phyloP scores from a whole-genome alignment of 2,888 invertebrate species.

The Lapara coniferarum region DNA sequence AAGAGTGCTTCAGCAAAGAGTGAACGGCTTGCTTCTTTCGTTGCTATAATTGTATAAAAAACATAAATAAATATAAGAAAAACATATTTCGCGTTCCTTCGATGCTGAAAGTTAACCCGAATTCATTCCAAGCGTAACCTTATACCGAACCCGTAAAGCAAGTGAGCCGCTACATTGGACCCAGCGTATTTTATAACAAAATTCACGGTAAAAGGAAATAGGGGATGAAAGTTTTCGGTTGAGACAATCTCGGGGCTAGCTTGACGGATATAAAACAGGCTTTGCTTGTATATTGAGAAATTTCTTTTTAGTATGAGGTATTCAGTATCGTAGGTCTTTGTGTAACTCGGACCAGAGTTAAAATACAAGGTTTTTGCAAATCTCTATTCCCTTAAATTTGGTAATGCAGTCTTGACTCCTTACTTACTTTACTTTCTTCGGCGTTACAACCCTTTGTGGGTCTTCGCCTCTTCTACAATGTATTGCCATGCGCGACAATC shows the following conservation, averaged over 20 bases:
- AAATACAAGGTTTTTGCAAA: no score
- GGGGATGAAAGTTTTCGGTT: slow-evolving; percentile 12
- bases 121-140: slow-evolving; percentile 16
- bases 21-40: no score
- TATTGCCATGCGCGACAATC: no score
- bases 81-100: slow-evolving; percentile 10
- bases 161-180: slow-evolving; percentile 20
- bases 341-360: no score
- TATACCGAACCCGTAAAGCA: slow-evolving; percentile 16
- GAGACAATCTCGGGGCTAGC: slow-evolving; percentile 20
- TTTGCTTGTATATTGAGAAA: not conserved
- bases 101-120: slow-evolving; percentile 15
- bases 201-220: slow-evolving; percentile 14
- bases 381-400: no score
- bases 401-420: not conserved
- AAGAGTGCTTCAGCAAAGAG: no score
- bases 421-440: no score
- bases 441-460: no score
- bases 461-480: no score
- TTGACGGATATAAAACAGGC: slow-evolving; percentile 10
- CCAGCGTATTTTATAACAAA: slow-evolving; percentile 19
- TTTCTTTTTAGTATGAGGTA: not conserved
- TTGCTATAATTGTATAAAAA: no score
- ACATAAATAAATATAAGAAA: slow-evolving; percentile 1
- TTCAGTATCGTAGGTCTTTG: not conserved